Conservation (phyloP, 2,888 invertebrate species). For the Cremastinae sp. region DNA sequence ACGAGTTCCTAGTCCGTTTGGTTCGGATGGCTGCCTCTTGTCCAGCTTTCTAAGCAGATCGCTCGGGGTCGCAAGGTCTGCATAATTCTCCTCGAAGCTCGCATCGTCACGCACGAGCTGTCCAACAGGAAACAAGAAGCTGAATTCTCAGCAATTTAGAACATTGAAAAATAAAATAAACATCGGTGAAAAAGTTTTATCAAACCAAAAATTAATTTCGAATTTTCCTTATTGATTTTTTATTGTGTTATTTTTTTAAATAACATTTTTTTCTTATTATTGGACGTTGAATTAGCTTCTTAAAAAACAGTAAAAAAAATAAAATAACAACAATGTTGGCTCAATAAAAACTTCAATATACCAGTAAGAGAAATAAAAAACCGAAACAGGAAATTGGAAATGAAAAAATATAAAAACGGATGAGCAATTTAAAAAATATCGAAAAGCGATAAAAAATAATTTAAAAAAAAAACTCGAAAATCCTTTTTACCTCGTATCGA, state of each 20-base stretch:
- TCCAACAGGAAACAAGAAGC: conserved; percentile 26
- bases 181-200: conserved; percentile 2
- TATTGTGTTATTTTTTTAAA: too few relatives aligned
- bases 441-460: not conserved
- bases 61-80: conserved; percentile 46
- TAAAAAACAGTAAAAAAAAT: too few relatives aligned
- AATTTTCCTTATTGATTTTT: too few relatives aligned
- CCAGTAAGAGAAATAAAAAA: too few relatives aligned
- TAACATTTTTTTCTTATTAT: too few relatives aligned
- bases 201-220: too few relatives aligned
- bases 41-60: conserved; percentile 67
- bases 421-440: too few relatives aligned
- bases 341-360: too few relatives aligned
- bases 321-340: too few relatives aligned
- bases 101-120: conserved; percentile 48
- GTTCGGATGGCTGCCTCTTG: conserved; percentile 68
- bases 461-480: not conserved
- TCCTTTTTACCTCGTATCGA: conserved; percentile 49
- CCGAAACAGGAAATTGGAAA: too few relatives aligned
- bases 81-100: conserved; percentile 57
- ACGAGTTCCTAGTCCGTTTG: conserved; percentile 66
- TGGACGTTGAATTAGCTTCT: too few relatives aligned
- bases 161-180: not conserved
- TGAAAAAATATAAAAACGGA: too few relatives aligned
- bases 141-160: conserved; percentile 2